phyloP scores from a whole-genome alignment of 2,113 vertebrate species.

The Apodemus sylvaticus region DNA sequence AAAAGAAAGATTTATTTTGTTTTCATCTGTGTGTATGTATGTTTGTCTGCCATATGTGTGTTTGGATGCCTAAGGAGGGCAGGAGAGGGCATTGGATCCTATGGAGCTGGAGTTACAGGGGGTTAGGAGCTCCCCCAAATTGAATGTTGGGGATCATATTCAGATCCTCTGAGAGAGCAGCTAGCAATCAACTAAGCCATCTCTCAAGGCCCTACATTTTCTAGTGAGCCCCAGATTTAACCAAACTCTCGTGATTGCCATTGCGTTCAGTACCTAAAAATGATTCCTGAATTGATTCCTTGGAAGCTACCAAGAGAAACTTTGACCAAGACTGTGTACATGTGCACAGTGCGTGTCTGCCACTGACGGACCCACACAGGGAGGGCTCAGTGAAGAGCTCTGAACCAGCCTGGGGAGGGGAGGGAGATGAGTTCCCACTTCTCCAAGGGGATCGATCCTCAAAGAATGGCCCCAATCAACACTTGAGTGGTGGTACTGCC shows the following conservation, averaged over 20 bases:
- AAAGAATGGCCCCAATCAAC: not conserved
- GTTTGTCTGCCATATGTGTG: not conserved
- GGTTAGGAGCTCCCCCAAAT: not conserved
- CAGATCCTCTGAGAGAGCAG: not conserved
- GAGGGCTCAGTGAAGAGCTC: not conserved
- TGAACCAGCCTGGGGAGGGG: not conserved
- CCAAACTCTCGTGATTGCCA: not conserved
- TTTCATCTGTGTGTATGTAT: not conserved
- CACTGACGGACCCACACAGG: not conserved
- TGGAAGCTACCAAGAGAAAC: not conserved
- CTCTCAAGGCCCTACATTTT: not conserved
- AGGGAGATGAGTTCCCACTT: not conserved
- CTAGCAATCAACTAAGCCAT: not conserved
- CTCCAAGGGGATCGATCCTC: not conserved
- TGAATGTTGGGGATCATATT: not conserved
- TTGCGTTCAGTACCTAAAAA: not conserved
- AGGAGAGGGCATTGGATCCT: not conserved
- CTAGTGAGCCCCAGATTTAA: not conserved
- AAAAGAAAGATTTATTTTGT: too few relatives aligned
- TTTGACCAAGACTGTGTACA: not conserved
- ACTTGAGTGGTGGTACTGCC: not conserved
- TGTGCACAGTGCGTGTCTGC: not conserved
- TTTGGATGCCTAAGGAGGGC: not conserved
- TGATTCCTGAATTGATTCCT: not conserved
- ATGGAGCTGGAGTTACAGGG: not conserved